These are phyloP conservation scores for Hucho hucho DNA, from an alignment of 2,113 vertebrate genomes.

Conservation along the genomic window DNA sequence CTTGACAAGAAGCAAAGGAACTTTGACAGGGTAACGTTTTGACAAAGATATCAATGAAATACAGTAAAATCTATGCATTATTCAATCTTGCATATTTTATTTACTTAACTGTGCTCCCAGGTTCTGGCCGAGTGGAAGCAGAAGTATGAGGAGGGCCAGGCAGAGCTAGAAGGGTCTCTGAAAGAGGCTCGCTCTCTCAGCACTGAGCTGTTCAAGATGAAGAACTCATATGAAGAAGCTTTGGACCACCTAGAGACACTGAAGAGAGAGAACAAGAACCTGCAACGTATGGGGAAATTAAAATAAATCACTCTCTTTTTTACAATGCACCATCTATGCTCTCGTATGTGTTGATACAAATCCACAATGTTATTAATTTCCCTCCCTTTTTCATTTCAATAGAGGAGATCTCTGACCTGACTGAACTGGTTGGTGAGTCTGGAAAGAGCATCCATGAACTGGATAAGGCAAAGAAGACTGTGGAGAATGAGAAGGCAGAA, in stretches of 20 bases:
- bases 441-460: slow-evolving; percentile 72
- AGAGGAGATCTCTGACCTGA: slow-evolving; percentile 77
- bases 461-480: slow-evolving; percentile 73
- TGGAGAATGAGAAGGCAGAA: slow-evolving; percentile 69
- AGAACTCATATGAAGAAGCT: slow-evolving; percentile 73
- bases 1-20: slow-evolving; percentile 79
- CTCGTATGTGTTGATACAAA: no score
- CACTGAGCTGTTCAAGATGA: slow-evolving; percentile 73
- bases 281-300: slow-evolving; percentile 12
- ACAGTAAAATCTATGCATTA: not conserved
- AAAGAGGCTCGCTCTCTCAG: slow-evolving; percentile 69
- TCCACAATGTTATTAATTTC: no score
- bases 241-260: slow-evolving; percentile 73
- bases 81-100: not conserved
- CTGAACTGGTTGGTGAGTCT: slow-evolving; percentile 70
- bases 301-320: no score
- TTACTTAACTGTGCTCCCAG: slow-evolving; percentile 24
- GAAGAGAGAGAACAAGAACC: slow-evolving; percentile 63
- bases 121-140: slow-evolving; percentile 69
- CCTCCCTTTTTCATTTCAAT: slow-evolving; percentile 2
- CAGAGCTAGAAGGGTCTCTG: slow-evolving; percentile 64
- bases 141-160: slow-evolving; percentile 62
- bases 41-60: not conserved
- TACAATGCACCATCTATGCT: no score
- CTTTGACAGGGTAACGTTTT: slow-evolving; percentile 75